These are phyloP conservation scores for Chelmon rostratus DNA, from an alignment of 2,797 vertebrate genomes.

Conservation along the genomic window DNA sequence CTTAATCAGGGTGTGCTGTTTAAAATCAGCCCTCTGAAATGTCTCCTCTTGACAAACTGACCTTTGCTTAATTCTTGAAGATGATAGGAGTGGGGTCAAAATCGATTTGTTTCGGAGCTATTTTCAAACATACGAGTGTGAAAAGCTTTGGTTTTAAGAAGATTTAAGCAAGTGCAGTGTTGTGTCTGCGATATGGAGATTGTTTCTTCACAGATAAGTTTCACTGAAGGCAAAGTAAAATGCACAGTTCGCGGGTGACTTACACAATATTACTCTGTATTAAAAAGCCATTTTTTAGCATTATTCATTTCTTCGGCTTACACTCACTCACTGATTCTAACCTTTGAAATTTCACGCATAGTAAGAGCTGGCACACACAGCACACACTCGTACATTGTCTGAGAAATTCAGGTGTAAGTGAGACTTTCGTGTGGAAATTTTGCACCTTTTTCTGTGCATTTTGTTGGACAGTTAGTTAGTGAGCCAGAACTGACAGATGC, in stretches of 20 bases:
- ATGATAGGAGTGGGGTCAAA: slow-evolving; percentile 10
- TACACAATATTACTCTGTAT: slow-evolving; percentile 6
- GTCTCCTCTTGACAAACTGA: slow-evolving; percentile 53
- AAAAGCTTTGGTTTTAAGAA: slow-evolving; percentile 50
- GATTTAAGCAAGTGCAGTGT: slow-evolving; percentile 27
- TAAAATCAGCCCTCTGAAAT: slow-evolving; percentile 32
- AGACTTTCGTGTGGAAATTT: slow-evolving; percentile 30
- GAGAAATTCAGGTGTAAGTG: slow-evolving; percentile 32
- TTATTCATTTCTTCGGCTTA: slow-evolving; percentile 25
- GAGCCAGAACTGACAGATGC: slow-evolving; percentile 69
- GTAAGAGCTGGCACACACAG: slow-evolving; percentile 1
- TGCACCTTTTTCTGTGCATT: slow-evolving; percentile 34
- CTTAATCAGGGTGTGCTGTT: slow-evolving; percentile 46
- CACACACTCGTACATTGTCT: slow-evolving; percentile 12
- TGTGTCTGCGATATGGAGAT: slow-evolving; percentile 45
- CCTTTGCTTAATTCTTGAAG: slow-evolving; percentile 52
- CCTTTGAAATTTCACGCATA: slow-evolving; percentile 24
- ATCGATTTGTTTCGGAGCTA: slow-evolving; percentile 36
- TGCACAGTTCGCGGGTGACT: slow-evolving; percentile 1
- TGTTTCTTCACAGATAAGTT: slow-evolving; percentile 39
- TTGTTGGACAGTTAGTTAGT: slow-evolving; percentile 16
- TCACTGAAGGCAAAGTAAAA: slow-evolving; percentile 29
- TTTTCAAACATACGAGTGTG: slow-evolving; percentile 43
- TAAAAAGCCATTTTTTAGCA: slow-evolving; percentile 34
- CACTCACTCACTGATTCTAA: slow-evolving; percentile 1